These are phyloP conservation scores for Sitta europaea DNA, from an alignment of 2,113 vertebrate species.

Conservation along the genomic window DNA sequence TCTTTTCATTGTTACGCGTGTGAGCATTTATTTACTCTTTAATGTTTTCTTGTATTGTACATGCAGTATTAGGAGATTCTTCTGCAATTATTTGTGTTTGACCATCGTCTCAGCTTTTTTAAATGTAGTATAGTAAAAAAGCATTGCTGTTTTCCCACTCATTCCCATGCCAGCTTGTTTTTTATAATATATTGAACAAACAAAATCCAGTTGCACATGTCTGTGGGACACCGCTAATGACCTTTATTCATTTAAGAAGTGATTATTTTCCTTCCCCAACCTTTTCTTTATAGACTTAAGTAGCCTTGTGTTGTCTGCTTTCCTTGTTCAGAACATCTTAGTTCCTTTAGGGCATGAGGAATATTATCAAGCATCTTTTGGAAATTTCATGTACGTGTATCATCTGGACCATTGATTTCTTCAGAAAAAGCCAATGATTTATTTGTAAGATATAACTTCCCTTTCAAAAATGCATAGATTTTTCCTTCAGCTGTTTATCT, in stretches of 20 bases:
- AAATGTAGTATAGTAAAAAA: not conserved
- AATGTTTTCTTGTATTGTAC: not conserved
- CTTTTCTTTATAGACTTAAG: not conserved
- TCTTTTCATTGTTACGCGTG: not conserved
- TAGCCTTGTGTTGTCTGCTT: not conserved
- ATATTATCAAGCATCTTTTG: not conserved
- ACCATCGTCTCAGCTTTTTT: not conserved
- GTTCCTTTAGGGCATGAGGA: not conserved
- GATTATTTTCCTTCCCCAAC: rapidly evolving
- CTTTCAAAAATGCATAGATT: not conserved
- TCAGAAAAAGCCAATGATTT: not conserved
- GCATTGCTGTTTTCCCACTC: not conserved
- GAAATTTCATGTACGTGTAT: not conserved
- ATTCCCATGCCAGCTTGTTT: not conserved
- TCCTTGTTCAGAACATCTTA: not conserved
- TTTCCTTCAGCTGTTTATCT: not conserved
- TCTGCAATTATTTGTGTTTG: not conserved
- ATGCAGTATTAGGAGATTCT: not conserved
- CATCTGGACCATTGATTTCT: not conserved
- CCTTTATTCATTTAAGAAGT: not conserved
- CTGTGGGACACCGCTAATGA: not conserved
- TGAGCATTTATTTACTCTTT: not conserved
- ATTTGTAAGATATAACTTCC: not conserved
- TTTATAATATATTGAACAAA: not conserved
- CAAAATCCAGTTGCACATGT: not conserved